Base-by-base conservation (phyloP, 2,888 invertebrate genomes). In the Clivina fossor region DNA sequence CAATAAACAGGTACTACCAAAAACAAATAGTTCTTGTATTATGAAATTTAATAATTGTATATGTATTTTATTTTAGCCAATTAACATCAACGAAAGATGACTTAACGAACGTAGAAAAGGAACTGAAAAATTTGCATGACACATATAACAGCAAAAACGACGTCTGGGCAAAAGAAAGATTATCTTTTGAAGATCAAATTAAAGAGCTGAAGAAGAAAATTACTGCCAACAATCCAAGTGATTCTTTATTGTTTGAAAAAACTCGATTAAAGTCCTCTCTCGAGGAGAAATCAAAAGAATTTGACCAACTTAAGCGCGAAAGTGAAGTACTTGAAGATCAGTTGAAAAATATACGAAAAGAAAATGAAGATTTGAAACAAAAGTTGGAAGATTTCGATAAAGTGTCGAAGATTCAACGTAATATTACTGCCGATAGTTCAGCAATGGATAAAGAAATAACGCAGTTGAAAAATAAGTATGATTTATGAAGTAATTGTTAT, bases 381-480 rank as follows among this genome's bases (percentile, higher is more conserved):
- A 91, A 91, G 69, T 71, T 93, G 24, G 91, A 89, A 67, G 93
- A 93, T 72, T 92, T 86, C 70, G 88, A 89, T 68, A 86, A 86
- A 70, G 86, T 93, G 2, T 85, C 86, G 35, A 91, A 92, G 74
- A 82, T 90, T 13, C 90, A 93, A 67, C 80, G 87, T 60, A 88
- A 84, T 56, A 80, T 90, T 37, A 84, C 85, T 50, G 85, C 86
- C 2, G 91, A 90, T 64, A 88, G 86, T 53, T 80, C 82, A 0
- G 83, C 84, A 16, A 75, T 90, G 61, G 91, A 91, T 62, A 80
- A 83, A 18, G 92, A 93, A 72, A 77, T 93, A 15, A 79, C 82
- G 58, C 82, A 85, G 48, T 69, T 89, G 26, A 84, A 84, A 68
- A 78, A 78, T 46, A 82, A 81, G 78, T 81, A 67, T 65, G 67